Evolutionary conservation across 92 coral and sea anemone species (phyloP), one percentile per base, ranked within the genome.

Genomic region (Phenganax marumi): DNA sequence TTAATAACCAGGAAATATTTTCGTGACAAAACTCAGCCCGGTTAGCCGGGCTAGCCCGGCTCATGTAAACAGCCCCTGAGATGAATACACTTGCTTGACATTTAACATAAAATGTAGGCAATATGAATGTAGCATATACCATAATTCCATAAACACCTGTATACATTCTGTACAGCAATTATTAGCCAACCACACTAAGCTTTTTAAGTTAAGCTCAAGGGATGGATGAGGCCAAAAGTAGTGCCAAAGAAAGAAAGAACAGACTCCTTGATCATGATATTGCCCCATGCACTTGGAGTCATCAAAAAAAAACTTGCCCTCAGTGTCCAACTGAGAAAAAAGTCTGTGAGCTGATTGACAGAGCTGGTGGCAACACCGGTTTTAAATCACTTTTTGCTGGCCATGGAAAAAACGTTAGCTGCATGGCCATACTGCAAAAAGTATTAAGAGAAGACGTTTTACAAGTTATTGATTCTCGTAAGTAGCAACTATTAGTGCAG

Each of bases 261-360:
- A 23, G 65, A 58, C 22, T 58, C 21, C 22, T 23, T 58, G 8
- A 21, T 58, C 21, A 16, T 58, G 22, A 18, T 58, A 7, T 58
- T 58, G 23, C 65, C 65, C n/a, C n/a, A 14, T 5, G 65, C 21
- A 16, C 65, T 58, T 8, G 21, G 22, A 0, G 8, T 13, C 0
- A 58, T 58, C 8, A 58, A 68, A 22, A 68, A 22, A 17, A 68
- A 68, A 3, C n/a, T n/a, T 0, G 73, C 49, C 73, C 49, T 25
- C 11, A 22, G 19, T 68, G 73, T 25, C 73, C 73, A 25, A 68
- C 47, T 68, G 73, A 68, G 14, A 68, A 68, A 68, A 68, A 68
- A 6, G 73, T 46, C 12, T 4, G 73, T 17, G 49, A 13, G 13
- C 49, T 68, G 10, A 68, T 5, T 0, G 73, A 26, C 17, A 26